Evolutionary conservation across 2,888 invertebrate genomes (phyloP), one percentile per base, ranked within the genome.

Genomic region (Andrena bicolor): DNA sequence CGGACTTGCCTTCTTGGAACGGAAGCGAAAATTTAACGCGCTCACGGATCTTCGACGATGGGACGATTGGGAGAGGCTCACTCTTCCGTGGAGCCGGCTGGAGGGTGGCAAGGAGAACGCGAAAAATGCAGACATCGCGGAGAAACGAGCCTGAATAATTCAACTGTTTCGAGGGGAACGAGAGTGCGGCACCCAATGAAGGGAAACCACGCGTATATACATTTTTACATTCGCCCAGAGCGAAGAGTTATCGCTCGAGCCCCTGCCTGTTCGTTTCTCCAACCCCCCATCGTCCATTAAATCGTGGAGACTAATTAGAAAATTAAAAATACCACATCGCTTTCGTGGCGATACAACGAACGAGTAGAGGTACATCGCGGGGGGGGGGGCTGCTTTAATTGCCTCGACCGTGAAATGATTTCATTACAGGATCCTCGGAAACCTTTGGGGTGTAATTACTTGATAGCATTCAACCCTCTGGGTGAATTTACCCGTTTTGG

Each of bases 141-240:
- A 80, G 70, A 76, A 80, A 80, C 66, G 66, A 61, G 75, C 65
- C 49, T 80, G 80, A 80, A 80, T 80, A 80, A 80, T 80, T 80
- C 80, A 80, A 71, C 68, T 72, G 66, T 80, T 74, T 71, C 75
- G 58, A 68, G 60, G 51, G 65, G 32, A 58, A 70, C 66, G 61
- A 61, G 71, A 76, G 32, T 56, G 28, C 49, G 49, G 61, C 20
- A 10, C 35, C 28, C 56, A 35, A 65, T 56, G 73, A 73, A 73
- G 56, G 65, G 26, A 65, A 51, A 5, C 64, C 7, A 16, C 63
- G 20, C 63, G 49, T 13, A 28, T 41, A 16, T 49, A 65, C 28
- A 65, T 65, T 65, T 65, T 49, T 49, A 49, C 65, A 26, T 65
- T n/a, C 16, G 8, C 28, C 28, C 49, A 16, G 23, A 23, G 49